Base-by-base conservation (phyloP, 2,888 invertebrate species). In the Ophioninae sp. region DNA sequence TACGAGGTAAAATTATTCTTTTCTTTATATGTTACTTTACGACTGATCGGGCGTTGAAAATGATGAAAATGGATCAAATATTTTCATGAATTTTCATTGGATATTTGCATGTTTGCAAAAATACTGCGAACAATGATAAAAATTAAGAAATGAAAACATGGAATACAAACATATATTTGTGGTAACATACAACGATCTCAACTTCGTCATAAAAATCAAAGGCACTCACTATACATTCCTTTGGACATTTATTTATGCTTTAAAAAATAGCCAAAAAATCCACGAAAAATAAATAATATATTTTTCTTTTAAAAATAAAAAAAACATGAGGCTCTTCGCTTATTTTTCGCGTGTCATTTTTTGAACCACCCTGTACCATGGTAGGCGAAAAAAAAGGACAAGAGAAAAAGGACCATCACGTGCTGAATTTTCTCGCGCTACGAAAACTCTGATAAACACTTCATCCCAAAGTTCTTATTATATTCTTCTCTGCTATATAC, bases 341-440 rank as follows among this genome's bases (percentile, higher is more conserved):
- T 50, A 13, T 50, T 17, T 50, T 50, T 17, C 17, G 50, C 6
- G 3, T 17, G 50, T 50, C 50, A 50, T 13, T 50, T 50, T 50
- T 50, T 17, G 6, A 50, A 17, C 50, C 50, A 50, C 50, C 50
- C 50, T 50, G 2, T 50, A 17, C 13, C 59, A 59, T 59, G 7
- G 62, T 70, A 73, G 81, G 70, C 21, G 23, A 62, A 50, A 67
- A 68, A 23, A 50, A 69, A 44, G 50, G 57, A 56, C 44, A 68
- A 75, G 20, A 56, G 23, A 68, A 23, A 21, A 23, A 68, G 68
- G 68, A 68, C 62, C 20, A 23, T 72, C 56, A 57, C 57, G 50
- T 23, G 56, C 21, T 57, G 50, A 13, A 56, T 69, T 69, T 57
- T 75, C 75, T 56, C 75, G 75, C 65, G 21, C 65, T 50, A 56